Conservation (phyloP, 1,140 invertebrate species). For the Coptotermes formosanus region DNA sequence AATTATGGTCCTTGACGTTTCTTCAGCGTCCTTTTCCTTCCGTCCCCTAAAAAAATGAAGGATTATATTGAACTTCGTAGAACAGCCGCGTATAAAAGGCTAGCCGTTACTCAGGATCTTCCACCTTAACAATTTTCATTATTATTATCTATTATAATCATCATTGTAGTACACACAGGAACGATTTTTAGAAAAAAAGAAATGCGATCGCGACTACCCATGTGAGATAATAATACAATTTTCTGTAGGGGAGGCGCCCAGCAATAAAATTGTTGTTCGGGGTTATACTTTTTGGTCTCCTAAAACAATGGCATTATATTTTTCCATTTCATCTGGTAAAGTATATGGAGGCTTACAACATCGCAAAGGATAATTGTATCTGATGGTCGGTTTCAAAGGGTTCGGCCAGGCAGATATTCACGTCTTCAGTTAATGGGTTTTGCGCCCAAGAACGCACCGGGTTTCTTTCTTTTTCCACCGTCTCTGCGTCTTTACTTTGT, state of each 20-base stretch:
- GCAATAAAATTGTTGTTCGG: background rate
- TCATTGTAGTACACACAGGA: constrained; percentile 26
- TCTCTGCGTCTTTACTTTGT: background rate
- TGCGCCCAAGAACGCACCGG: background rate
- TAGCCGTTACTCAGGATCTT: background rate
- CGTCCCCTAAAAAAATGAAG: background rate
- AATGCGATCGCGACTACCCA: constrained; percentile 18
- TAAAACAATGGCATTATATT: constrained; percentile 37
- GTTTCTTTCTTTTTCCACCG: background rate
- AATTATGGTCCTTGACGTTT: background rate
- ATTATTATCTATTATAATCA: constrained; percentile 36
- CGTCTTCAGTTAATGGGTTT: background rate
- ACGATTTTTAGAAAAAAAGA: background rate
- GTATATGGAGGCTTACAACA: background rate
- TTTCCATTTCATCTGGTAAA: constrained; percentile 34
- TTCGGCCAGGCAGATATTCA: background rate
- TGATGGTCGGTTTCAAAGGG: background rate
- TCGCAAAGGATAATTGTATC: background rate
- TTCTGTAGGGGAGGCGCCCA: background rate
- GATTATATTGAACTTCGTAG: background rate
- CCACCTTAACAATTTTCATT: constrained; percentile 36
- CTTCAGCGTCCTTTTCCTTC: background rate
- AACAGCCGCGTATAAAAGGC: background rate
- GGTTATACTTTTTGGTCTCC: background rate
- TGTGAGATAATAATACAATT: constrained; percentile 21